Conservation (phyloP, 2,888 invertebrate genomes). For the Diaprepes abbreviatus region DNA sequence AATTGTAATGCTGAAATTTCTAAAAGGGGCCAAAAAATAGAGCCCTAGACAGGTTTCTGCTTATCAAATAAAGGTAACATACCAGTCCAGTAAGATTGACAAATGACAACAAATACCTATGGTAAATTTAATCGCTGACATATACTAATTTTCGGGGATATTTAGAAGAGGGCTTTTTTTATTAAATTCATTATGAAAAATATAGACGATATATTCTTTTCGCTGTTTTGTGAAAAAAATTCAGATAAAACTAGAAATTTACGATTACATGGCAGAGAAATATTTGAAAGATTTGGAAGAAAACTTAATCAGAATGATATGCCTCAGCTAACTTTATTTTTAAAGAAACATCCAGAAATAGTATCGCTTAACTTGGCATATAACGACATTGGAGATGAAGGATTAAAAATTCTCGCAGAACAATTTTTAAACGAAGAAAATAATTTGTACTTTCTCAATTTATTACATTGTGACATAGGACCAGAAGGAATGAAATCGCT, state of each 20-base stretch:
- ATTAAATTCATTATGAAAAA: too few species aligned
- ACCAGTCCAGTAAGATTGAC: too few species aligned
- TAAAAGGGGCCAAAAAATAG: too few species aligned
- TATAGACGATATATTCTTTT: constrained; percentile 58
- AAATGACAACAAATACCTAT: too few species aligned
- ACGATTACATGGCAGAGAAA: constrained; percentile 70
- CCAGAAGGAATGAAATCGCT: constrained; percentile 62
- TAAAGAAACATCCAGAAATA: constrained; percentile 68
- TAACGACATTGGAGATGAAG: constrained; percentile 71
- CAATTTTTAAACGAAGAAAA: constrained; percentile 67
- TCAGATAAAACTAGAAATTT: constrained; percentile 71
- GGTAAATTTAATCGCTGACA: too few species aligned
- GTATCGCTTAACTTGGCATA: constrained; percentile 71
- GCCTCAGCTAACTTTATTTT: constrained; percentile 68
- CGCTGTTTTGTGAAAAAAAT: constrained; percentile 68
- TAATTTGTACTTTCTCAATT: constrained; percentile 70
- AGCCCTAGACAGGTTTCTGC: too few species aligned
- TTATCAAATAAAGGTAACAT: too few species aligned
- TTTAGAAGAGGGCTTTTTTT: too few species aligned
- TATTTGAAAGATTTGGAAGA: constrained; percentile 67
- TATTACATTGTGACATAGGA: constrained; percentile 72
- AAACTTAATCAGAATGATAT: constrained; percentile 70
- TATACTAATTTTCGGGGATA: too few species aligned
- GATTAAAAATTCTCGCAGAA: constrained; percentile 68
- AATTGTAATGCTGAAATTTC: too few species aligned